Percentiles rank a stretch among this genome's conserved stretches.
phyloP scores from a whole-genome alignment of 2,113 vertebrate species.

The Tragelaphus imberbis region DNA sequence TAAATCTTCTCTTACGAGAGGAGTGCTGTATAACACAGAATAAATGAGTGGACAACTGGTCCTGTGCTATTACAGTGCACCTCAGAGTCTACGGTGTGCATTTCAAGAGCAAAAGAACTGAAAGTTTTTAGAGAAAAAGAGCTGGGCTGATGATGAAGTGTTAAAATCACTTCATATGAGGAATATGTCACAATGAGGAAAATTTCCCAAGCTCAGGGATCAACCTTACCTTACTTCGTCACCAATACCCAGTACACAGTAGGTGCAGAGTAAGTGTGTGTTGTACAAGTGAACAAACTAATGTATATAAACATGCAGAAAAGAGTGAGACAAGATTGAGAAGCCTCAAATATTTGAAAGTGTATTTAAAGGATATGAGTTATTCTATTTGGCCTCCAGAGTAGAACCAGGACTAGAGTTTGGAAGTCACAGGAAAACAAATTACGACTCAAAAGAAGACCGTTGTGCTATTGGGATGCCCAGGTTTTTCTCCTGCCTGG shows the following conservation, averaged over 20 bases:
- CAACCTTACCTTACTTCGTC: not conserved
- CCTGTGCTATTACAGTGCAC: no score
- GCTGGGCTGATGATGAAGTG: not conserved
- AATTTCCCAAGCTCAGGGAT: not conserved
- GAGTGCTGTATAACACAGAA: accelerated
- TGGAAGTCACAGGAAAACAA: not conserved
- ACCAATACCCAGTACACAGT: not conserved
- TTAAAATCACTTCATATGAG: not conserved
- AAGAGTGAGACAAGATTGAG: not conserved
- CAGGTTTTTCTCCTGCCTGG: not conserved
- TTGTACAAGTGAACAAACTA: not conserved
- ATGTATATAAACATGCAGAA: not conserved
- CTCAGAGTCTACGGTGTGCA: accelerated
- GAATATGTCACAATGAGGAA: not conserved
- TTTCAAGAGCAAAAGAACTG: not conserved
- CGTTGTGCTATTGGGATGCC: not conserved
- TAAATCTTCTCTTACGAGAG: not conserved
- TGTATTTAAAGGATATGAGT: not conserved
- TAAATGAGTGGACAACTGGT: accelerated
- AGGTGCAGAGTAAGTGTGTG: not conserved
- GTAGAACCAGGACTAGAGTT: not conserved
- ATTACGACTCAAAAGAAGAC: not conserved
- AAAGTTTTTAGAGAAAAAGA: not conserved
- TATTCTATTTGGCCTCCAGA: not conserved
- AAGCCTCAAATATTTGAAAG: not conserved